Evolutionary conservation across 2,797 vertebrate species (phyloP).

Genomic region (Cichlasoma orientale): DNA sequence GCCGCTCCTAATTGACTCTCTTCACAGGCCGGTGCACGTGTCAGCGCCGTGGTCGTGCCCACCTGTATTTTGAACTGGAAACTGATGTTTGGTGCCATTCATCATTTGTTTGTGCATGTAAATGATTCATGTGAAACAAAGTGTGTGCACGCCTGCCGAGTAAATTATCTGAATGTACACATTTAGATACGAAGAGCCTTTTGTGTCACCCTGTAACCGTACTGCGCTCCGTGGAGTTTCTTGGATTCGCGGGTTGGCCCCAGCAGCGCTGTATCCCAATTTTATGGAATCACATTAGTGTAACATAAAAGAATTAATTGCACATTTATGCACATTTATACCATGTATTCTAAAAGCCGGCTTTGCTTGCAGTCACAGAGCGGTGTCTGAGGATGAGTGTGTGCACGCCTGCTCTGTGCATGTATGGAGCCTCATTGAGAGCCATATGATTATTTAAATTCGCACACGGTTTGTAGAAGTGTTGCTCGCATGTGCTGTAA

Average conservation of each 20-base stretch:
- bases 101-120: constrained; percentile 26
- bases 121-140: constrained; percentile 1
- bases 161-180: not conserved
- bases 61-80: constrained; percentile 65
- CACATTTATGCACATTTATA: no score
- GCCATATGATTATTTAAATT: constrained; percentile 57
- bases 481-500: constrained; percentile 59
- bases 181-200: not conserved
- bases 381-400: constrained; percentile 6
- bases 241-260: not conserved
- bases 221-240: not conserved
- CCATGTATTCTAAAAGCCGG: not conserved
- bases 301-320: not conserved
- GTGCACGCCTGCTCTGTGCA: constrained; percentile 28
- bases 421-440: constrained; percentile 7
- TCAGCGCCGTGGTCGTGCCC: constrained; percentile 64
- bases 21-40: constrained; percentile 66
- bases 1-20: constrained; percentile 81
- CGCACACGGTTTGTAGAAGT: constrained; percentile 35
- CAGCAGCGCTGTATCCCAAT: not conserved
- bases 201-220: not conserved
- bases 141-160: not conserved
- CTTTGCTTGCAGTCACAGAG: not conserved
- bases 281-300: not conserved
- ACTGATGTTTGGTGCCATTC: constrained; percentile 42